Evolutionary conservation across 2,797 vertebrate genomes (phyloP), one percentile per base, ranked within the genome.

Genomic region (Prionace glauca): DNA sequence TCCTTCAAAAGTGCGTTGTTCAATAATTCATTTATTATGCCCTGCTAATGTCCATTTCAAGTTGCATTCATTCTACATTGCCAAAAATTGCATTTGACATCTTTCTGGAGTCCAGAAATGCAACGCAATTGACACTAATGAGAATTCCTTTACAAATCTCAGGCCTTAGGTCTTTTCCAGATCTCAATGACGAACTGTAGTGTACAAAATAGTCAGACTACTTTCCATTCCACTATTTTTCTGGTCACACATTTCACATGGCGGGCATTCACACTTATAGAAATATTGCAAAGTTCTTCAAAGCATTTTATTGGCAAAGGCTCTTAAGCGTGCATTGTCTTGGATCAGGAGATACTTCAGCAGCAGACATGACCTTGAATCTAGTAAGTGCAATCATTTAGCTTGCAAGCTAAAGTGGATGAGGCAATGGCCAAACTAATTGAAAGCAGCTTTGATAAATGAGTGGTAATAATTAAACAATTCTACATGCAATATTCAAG

Each of bases 401-500:
- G 22, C 90, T 92, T 92, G 90, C 32, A 92, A 92, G 62, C 29
- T n/a, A 90, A n/a, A 90, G 62, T 90, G 45, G 45, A 60, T 50
- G 60, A 88, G 86, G 50, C 16, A 32, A 65, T 9, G 32, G 88
- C 8, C 62, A 36, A 91, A 20, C 60, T 65, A 67, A n/a, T 67
- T 88, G 26, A 88, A 67, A 91, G 29, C 88, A 9, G 81, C 4
- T 16, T 88, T 56, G 24, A 60, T 88, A 88, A 87, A 24, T 10
- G 50, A 26, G 50, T 87, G 24, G 2, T 26, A 65, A 65, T 20
- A n/a, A n/a, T 22, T n/a, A 91, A 65, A 20, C 32, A 91, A 36
- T 67, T 65, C 88, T 32, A 65, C n/a, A 22, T 20, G 62, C 50
- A 36, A 67, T 91, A 91, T 91, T 65, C 56, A 36, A 91, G n/a